Percentiles rank a stretch among this genome's conserved stretches.
phyloP scores from a whole-genome alignment of 2,113 vertebrate species.

The Tinamus guttatus region DNA sequence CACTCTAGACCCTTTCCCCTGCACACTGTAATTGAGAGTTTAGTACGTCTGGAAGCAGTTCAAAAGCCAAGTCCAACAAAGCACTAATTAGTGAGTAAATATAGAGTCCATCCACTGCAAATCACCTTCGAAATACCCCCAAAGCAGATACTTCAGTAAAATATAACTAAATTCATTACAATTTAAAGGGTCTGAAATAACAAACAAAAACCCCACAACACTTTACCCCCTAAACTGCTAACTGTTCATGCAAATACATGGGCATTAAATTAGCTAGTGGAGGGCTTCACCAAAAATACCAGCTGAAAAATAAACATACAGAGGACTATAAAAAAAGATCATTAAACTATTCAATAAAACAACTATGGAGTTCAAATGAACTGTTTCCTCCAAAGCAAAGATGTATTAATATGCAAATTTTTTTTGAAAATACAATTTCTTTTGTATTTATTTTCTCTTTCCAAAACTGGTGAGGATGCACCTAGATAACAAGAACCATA shows the following conservation, averaged over 20 bases:
- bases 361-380: neutral
- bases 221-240: neutral
- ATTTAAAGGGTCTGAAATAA: neutral
- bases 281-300: slow-evolving; percentile 8
- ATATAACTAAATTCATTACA: neutral
- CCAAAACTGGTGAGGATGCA: neutral
- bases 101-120: neutral
- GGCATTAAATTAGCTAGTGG: neutral
- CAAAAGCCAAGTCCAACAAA: neutral
- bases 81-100: neutral
- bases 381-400: neutral
- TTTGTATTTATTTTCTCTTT: neutral
- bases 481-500: neutral
- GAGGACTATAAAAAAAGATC: neutral
- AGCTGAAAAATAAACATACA: neutral
- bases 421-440: neutral
- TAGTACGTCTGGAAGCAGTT: neutral
- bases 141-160: neutral
- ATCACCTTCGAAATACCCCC: neutral
- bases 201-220: neutral
- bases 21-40: neutral
- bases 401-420: neutral
- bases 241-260: neutral
- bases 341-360: neutral
- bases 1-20: neutral